Base-by-base conservation (phyloP, 2,888 invertebrate species). In the Diloba caeruleocephala region DNA sequence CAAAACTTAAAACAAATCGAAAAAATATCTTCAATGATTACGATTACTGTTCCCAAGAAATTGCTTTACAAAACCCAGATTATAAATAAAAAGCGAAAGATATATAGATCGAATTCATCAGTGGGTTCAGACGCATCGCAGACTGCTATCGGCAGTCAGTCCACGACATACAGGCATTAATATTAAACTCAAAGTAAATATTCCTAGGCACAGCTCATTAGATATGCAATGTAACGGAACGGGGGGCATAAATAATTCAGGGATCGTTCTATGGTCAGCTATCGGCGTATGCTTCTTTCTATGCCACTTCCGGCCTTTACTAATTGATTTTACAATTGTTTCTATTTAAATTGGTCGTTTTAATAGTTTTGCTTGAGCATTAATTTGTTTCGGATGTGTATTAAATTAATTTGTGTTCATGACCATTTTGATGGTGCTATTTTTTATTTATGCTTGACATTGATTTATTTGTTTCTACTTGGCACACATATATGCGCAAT, bases 181-280 rank as follows among this genome's bases (percentile, higher is more conserved):
- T 79, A 78, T 77, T 76, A 74, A 79, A 73, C 54, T 57, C 45
- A 61, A 72, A 69, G 67, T 66, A 73, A 66, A 73, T 73, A 64
- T 70, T 73, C 55, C 67, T 67, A 51, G 56, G 48, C 45, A 74
- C 54, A 85, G 82, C 62, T 87, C 90, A 88, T 91, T 90, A 88
- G 84, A 73, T 78, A 90, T 87, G 84, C 91, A 85, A 84, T 85
- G 88, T 89, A 87, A 90, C 91, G 91, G 90, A 89, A 90, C 89
- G 64, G 82, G 56, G 69, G 52, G 64, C 74, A 90, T 90, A 86
- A 81, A 88, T 89, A 82, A 88, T 87, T 82, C 88, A 87, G 70
- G 57, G 65, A 62, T 64, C 77, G 84, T 81, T 55, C 59, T 57
- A 42, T 55, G 57, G 64, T 62, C 66, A 66, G 51, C 64, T 66